A percentile compares a stretch with the other conserved stretches of the same genome.
phyloP scores from a whole-genome alignment of 2,113 vertebrate genomes.

The Vimba vimba region DNA sequence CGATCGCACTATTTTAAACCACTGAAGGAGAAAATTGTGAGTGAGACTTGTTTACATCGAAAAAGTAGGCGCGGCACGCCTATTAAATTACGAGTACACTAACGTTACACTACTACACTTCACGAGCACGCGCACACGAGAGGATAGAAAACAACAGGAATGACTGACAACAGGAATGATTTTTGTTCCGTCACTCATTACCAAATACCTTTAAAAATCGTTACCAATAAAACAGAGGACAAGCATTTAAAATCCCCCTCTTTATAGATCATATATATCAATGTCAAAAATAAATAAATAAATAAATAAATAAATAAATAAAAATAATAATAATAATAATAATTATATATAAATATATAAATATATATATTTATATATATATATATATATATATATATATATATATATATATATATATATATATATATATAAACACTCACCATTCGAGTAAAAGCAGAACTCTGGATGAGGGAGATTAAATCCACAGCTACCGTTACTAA shows the following conservation, averaged over 20 bases:
- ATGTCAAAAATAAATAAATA: not conserved
- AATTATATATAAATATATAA: no score
- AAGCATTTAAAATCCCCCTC: not conserved
- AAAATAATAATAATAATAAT: no score
- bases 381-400: no score
- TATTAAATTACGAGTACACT: conserved; percentile 58
- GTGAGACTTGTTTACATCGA: conserved; percentile 70
- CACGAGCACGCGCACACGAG: not conserved
- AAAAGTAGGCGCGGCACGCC: conserved; percentile 68
- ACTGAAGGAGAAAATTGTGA: conserved; percentile 51
- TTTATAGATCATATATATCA: no score
- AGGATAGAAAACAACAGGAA: not conserved
- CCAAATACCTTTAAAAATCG: not conserved
- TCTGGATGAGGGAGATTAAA: not conserved
- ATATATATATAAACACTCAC: not conserved
- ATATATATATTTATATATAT: no score
- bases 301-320: not conserved
- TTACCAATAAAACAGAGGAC: not conserved
- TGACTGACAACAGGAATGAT: not conserved
- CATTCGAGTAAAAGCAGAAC: not conserved
- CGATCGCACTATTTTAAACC: not conserved
- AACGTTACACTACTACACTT: not conserved
- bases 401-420: no score
- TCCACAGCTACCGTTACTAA: not conserved
- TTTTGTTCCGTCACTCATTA: not conserved